Base-by-base conservation (phyloP, 64 coral and sea anemone species). In the Exaiptasia diaphana region DNA sequence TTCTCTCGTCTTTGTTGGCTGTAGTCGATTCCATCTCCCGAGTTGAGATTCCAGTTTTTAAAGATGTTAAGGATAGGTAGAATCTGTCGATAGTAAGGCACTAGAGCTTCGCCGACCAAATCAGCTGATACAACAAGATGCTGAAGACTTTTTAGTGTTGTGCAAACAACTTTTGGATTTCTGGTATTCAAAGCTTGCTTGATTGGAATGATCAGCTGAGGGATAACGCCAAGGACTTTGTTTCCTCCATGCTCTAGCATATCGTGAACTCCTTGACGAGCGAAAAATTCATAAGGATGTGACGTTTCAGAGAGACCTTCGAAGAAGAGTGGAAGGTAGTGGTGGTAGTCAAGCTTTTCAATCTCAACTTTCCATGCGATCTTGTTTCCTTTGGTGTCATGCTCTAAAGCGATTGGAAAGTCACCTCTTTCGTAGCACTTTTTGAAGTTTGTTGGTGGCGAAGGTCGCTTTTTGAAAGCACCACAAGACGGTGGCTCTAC, bases 281-380 rank as follows among this genome's bases (percentile, higher is more conserved):
- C 80, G 45, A 99, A 99, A 50, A 99, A 99, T 76, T 92, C 95
- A 64, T 84, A 99, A 5, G 95, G 95, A 60, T 99, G 95, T n/a
- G 80, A 78, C 20, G 90, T 99, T 42, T 99, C 85, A 24, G 84
- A 91, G 53, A 99, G 90, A 68, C 95, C 95, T 70, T 99, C 95
- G 41, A 99, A 88, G 68, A 99, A 99, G 29, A 99, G 70, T 0
- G 95, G 95, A 50, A 99, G 50, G 62, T 99, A 99, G 83, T 99
- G 95, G 38, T 99, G 95, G 53, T 99, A 99, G 81, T 99, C 95
- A 17, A 99, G 80, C 71, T 92, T 99, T 45, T 99, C 95, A 15
- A 99, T 88, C 54, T 99, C 95, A 9, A 99, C 95, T 49, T 99
- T 99, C 95, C 95, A 99, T 34, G 90, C 95, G 11, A 99, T 99